Evolutionary conservation across 1,140 invertebrate genomes (phyloP), one percentile per base, ranked within the genome.

Genomic region (Apis laboriosa): DNA sequence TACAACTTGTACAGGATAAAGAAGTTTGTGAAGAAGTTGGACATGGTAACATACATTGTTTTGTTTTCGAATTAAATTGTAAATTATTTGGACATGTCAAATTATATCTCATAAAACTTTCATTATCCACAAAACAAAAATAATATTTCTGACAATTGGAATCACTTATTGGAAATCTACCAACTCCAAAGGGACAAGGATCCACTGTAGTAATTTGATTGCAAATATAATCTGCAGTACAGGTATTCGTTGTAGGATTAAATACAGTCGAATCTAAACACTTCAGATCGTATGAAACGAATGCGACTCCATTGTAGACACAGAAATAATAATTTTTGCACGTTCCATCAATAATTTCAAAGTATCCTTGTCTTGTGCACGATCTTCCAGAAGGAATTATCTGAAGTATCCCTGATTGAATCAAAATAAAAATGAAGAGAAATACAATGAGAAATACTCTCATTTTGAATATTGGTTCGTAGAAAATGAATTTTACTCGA

Each of bases 271-370:
- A 0, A 24, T 0, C 3, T 17, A 28, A 11, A 56, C 85, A 86
- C 1, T 9, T 34, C 0, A 68, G 1, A 9, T 56, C 17, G 1
- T 81, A 43, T 7, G 66, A 43, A 0, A 2, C 1, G 0, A 81
- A 15, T 0, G 2, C 3, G 1, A 0, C 9, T 2, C 78, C 78
- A 11, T 82, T 2, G 2, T 49, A 11, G 9, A 68, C 0, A 28
- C 84, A 86, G 0, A 77, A 2, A 4, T 86, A 86, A 15, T 85
- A 86, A 51, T 82, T 85, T 7, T 12, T 13, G 19, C 85, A 86
- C 5, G 77, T 85, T 5, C 60, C 78, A 15, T 86, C 85, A 4
- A 12, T 0, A 15, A 85, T 81, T 15, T 34, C 49, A 8, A 77
- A 71, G 9, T 5, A 0, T 0, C 71, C 67, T 43, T 12, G 4